Base-by-base conservation (phyloP, 2,797 vertebrate species). In the Oreonectes daqikongensis region DNA sequence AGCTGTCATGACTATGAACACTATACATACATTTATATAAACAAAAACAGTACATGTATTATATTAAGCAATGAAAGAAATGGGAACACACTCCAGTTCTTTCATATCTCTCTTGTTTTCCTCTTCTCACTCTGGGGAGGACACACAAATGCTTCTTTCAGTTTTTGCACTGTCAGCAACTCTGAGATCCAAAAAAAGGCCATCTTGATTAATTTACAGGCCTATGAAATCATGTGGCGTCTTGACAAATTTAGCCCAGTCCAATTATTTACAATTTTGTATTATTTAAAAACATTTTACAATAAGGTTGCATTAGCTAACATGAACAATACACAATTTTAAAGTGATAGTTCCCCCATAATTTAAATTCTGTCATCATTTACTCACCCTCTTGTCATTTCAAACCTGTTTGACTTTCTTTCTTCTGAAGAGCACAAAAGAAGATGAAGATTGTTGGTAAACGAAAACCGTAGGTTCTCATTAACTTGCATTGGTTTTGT, bases 151-250 rank as follows among this genome's bases (percentile, higher is more conserved):
- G 44, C 6, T 35, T 28, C 59, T 52, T 77, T 59, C 40, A 46
- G 69, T 66, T 63, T 44, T 12, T 55, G 53, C 67, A 59, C 50
- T 64, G 66, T 77, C 75, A 78, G 68, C 75, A 75, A 68, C 14
- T 28, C 67, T 15, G 57, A 14, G 68, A 75, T 59, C 67, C 38
- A 35, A 81, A 79, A 81, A 79, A 53, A 83, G 79, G 67, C 60
- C 75, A 30, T 71, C 61, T 35, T 80, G 75, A 83, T 80, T 75
- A 78, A 78, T 78, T 75, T 78, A 80, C 35, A 48, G 60, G 48
- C 57, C 46, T 17, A 18, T 69, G 55, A 61, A 72, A 26, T 77
- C 65, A 72, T 55, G 44, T 69, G 69, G 52, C 22, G 69, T 61
- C 67, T 67, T 50, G 20, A 66, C 2, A 65, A 69, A 63, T 26